Conservation (phyloP, 2,888 invertebrate genomes). For the Lydus trimaculatus region DNA sequence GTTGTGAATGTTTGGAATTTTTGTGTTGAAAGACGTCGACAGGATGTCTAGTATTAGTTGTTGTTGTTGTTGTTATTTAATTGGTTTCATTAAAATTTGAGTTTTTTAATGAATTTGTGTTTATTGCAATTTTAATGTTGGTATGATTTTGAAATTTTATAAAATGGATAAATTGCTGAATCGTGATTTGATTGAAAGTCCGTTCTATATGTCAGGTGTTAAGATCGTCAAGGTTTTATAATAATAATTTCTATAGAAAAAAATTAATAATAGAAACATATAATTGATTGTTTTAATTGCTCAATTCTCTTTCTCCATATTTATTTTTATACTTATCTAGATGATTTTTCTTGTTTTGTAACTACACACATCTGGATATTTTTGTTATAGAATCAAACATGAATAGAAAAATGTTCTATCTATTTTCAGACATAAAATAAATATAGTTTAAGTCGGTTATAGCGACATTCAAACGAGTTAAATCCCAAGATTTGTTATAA, state of each 20-base stretch:
- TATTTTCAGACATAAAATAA: background rate
- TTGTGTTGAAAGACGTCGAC: constrained; percentile 23
- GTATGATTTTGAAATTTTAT: constrained; percentile 9
- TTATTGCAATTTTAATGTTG: constrained; percentile 10
- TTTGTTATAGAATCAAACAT: background rate
- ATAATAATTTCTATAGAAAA: background rate
- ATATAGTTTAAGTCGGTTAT: background rate
- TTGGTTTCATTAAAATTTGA: constrained; percentile 9
- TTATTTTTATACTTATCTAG: background rate
- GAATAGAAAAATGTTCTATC: background rate
- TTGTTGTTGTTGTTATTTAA: constrained; percentile 7
- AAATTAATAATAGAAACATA: background rate
- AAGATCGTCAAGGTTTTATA: constrained; percentile 1
- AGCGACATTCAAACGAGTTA: too few relatives aligned
- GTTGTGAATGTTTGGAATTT: constrained; percentile 16
- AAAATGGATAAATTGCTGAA: background rate
- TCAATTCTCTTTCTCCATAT: too few relatives aligned
- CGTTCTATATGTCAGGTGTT: constrained; percentile 10
- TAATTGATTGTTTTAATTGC: background rate
- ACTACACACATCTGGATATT: background rate
- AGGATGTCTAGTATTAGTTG: constrained; percentile 26
- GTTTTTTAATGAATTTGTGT: constrained; percentile 16
- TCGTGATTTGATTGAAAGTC: constrained; percentile 9
- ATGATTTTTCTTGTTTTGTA: background rate
- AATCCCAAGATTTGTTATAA: too few relatives aligned